Base-by-base conservation (phyloP, 2,113 vertebrate genomes). In the Setophaga petechia region DNA sequence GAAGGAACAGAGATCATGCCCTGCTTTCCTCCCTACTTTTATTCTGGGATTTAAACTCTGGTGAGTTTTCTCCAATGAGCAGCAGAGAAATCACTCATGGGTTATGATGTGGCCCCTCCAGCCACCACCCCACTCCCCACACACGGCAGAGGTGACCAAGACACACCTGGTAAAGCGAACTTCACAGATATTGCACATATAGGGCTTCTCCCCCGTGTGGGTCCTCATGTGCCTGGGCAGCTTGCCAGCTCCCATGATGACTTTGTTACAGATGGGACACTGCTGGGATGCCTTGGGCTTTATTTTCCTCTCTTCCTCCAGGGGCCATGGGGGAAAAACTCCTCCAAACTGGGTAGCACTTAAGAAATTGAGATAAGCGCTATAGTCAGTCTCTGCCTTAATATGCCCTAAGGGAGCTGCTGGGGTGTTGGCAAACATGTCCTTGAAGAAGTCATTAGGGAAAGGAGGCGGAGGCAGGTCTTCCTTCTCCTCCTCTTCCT, bases 181-280 rank as follows among this genome's bases (percentile, higher is more conserved):
- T 97, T 99, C 99, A 78, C 99, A 99, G 98, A 99, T 99, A 95
- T 95, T 99, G 97, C 99, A 99, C 99, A 99, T 99, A 95, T 99
- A 99, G 35, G 99, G 99, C 97, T 99, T 99, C 98, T 99, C 99
- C 84, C 99, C 99, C 0, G 99, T 99, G 94, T 99, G 99, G 17
- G 99, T 99, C 92, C 99, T 98, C 99, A 99, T 99, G 98, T 99
- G 99, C 67, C 99, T 97, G 0, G 99, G 99, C 87, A 99, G 98
- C 97, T 99, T 99, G 80, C 99, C 99, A 0, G 99, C 99, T 39
- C 99, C 99, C 98, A 99, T 99, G 97, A 99, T 99, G 96, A 99
- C 98, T 96, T 99, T 99, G 98, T 99, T 99, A 94, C 99, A 99
- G 97, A 99, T 99, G 17, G 99, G 99, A 79, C 99, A 99, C 97